Percentiles rank a stretch among this genome's conserved stretches.
phyloP scores from a whole-genome alignment of 1,140 invertebrate species.

The Berghia stephanieae region DNA sequence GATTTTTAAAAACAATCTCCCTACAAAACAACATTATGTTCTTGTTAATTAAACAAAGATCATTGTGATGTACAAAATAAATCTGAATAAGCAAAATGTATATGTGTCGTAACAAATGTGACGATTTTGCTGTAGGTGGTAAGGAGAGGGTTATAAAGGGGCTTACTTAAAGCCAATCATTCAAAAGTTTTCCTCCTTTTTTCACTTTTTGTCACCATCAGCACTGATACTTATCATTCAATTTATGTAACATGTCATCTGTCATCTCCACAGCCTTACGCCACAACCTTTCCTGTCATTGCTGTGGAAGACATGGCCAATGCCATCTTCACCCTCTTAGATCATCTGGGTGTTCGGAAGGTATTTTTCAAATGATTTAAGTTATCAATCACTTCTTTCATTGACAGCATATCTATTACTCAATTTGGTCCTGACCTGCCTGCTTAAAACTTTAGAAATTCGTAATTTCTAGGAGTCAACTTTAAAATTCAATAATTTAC shows the following conservation, averaged over 20 bases:
- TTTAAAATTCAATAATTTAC: too few species aligned
- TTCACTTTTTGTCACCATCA: background rate
- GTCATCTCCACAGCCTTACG: slow-evolving; percentile 57
- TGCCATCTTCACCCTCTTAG: slow-evolving; percentile 61
- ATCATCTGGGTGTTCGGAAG: slow-evolving; percentile 64
- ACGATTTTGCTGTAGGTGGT: too few species aligned
- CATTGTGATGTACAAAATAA: too few species aligned
- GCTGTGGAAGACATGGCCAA: slow-evolving; percentile 64
- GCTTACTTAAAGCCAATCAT: background rate
- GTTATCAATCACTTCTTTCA: background rate
- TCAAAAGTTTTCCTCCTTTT: background rate
- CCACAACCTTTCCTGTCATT: slow-evolving; percentile 63
- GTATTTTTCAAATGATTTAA: slow-evolving; percentile 30
- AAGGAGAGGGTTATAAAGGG: background rate
- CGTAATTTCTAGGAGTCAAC: too few species aligned
- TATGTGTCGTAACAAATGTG: slow-evolving; percentile 1
- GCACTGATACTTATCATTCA: too few species aligned
- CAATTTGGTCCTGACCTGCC: background rate
- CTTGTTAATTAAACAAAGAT: too few species aligned
- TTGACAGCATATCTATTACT: background rate
- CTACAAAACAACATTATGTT: too few species aligned
- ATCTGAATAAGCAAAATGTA: background rate
- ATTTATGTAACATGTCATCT: too few species aligned
- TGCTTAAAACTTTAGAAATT: too few species aligned
- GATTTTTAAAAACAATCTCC: too few species aligned